Evolutionary conservation across 2,113 vertebrate species (phyloP).

Genomic region (Dipodomys spectabilis): DNA sequence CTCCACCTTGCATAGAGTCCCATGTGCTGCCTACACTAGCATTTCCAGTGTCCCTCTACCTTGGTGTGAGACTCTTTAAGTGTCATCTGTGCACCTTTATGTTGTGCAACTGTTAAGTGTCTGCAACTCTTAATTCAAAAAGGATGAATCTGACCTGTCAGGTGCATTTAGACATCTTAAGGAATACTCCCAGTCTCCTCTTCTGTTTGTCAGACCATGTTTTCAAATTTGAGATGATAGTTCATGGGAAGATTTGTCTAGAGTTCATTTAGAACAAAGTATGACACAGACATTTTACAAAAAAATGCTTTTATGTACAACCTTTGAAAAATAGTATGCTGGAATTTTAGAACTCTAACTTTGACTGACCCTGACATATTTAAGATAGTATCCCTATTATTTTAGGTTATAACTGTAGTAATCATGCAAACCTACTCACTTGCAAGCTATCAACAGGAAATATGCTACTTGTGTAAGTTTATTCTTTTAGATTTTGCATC

Average conservation of each 20-base stretch:
- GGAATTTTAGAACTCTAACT: neutral
- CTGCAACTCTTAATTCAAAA: neutral
- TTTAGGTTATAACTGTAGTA: neutral
- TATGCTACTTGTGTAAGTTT: neutral
- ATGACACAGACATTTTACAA: neutral
- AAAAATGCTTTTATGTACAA: neutral
- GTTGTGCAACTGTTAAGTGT: neutral
- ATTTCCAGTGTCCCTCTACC: neutral
- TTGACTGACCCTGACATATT: neutral
- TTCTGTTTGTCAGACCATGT: neutral
- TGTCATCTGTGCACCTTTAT: neutral
- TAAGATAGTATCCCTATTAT: neutral
- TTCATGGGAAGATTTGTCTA: neutral
- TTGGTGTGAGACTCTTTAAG: no score
- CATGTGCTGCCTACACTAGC: neutral
- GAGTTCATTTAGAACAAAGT: neutral
- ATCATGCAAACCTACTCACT: neutral
- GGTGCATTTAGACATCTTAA: neutral
- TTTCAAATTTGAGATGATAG: constrained; percentile 21
- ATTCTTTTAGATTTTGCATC: constrained; percentile 26
- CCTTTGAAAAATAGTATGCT: neutral
- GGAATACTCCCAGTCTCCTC: neutral
- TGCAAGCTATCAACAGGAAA: neutral
- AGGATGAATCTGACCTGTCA: neutral
- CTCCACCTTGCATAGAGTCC: neutral